phyloP scores from a whole-genome alignment of 2,797 vertebrate species.

The Galagoides demidoff region DNA sequence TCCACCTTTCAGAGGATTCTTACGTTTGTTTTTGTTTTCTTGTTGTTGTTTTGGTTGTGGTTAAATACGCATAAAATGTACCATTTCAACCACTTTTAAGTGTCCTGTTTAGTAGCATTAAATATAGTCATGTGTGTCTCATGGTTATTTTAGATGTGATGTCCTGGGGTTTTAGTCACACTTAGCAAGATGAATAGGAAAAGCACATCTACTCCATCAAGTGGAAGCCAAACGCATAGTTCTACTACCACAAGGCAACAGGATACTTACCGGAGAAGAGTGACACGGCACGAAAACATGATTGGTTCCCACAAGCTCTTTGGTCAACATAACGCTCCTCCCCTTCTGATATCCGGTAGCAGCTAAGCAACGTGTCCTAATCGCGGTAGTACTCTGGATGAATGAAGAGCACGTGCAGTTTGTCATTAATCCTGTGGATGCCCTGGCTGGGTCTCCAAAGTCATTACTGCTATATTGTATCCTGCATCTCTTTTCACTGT shows the following conservation, averaged over 20 bases:
- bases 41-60: background rate
- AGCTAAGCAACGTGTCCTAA: background rate
- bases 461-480: background rate
- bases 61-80: background rate
- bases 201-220: background rate
- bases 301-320: background rate
- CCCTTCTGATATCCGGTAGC: background rate
- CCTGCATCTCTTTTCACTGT: background rate
- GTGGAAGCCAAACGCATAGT: background rate
- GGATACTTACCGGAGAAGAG: background rate
- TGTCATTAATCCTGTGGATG: background rate
- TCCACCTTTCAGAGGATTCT: background rate
- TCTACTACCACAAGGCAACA: background rate
- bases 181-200: background rate
- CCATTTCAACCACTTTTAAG: background rate
- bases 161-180: background rate
- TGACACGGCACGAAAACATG: background rate
- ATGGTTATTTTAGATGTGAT: too few species aligned
- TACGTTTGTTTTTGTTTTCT: background rate
- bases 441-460: background rate
- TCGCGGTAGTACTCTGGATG: background rate
- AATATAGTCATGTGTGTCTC: background rate
- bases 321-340: background rate
- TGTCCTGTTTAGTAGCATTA: background rate
- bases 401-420: background rate